Percentiles rank a stretch among this genome's conserved stretches.
phyloP scores from a whole-genome alignment of 2,797 vertebrate genomes.

The Enteromius afrohamiltoni region DNA sequence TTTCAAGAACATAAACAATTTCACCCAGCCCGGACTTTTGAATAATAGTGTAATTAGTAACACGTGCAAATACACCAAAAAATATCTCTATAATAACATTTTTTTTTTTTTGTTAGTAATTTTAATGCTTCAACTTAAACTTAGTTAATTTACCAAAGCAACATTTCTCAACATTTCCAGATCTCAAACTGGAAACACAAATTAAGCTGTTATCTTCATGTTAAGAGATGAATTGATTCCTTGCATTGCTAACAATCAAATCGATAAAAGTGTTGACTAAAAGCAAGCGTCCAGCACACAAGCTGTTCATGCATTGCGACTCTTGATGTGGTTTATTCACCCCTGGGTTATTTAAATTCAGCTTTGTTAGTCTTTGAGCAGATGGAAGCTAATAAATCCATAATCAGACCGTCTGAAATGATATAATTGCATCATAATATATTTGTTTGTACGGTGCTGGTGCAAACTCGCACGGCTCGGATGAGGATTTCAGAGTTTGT shows the following conservation, averaged over 20 bases:
- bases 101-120: too few species aligned
- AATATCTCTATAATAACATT: too few species aligned
- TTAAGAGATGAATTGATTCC: slow-evolving; percentile 70
- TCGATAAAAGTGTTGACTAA: slow-evolving; percentile 73
- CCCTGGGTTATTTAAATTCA: slow-evolving; percentile 51
- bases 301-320: slow-evolving; percentile 62
- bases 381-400: slow-evolving; percentile 72
- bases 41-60: too few species aligned
- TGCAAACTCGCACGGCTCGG: slow-evolving; percentile 26
- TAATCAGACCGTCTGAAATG: slow-evolving; percentile 62
- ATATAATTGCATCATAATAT: slow-evolving; percentile 47
- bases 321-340: slow-evolving; percentile 14
- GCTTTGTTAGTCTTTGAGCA: slow-evolving; percentile 63
- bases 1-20: neutral
- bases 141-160: too few species aligned
- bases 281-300: slow-evolving; percentile 58
- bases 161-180: too few species aligned
- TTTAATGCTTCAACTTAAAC: neutral
- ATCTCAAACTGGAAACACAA: slow-evolving; percentile 64
- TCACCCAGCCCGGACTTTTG: too few species aligned
- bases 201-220: slow-evolving; percentile 65
- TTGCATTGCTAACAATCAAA: slow-evolving; percentile 66
- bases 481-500: slow-evolving; percentile 55
- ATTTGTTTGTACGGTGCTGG: slow-evolving; percentile 54
- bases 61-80: neutral